A percentile compares a stretch with the other conserved stretches of the same genome.
Conservation (phyloP, 2,888 invertebrate species). For the Orgyia antiqua region DNA sequence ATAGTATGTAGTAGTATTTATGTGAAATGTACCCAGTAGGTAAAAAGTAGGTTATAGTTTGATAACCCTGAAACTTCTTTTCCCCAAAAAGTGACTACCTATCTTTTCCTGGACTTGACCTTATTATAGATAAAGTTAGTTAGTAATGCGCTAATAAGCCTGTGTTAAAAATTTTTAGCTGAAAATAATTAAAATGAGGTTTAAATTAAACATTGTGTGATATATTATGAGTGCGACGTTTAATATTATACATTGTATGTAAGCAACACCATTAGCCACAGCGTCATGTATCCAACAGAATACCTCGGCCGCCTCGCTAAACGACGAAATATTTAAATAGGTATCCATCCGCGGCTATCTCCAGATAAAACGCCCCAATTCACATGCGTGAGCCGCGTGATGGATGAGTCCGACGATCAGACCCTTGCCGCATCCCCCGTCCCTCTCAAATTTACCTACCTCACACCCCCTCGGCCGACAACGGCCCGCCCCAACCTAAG, state of each 20-base stretch:
- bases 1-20: no score
- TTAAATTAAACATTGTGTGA: no score
- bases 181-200: no score
- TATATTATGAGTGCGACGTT: no score
- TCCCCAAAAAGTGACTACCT: no score
- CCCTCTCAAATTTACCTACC: slow-evolving; percentile 67
- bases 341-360: slow-evolving; percentile 69
- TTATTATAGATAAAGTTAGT: no score
- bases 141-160: no score
- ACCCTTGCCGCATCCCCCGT: slow-evolving; percentile 63
- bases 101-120: no score
- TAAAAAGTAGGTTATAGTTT: no score
- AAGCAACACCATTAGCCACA: slow-evolving; percentile 38
- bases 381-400: slow-evolving; percentile 76
- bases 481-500: slow-evolving; percentile 54
- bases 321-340: slow-evolving; percentile 76
- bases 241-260: slow-evolving; percentile 12
- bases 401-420: slow-evolving; percentile 76
- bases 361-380: slow-evolving; percentile 76
- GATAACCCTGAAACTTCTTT: no score
- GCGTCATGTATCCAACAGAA: slow-evolving; percentile 29
- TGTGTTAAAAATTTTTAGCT: no score
- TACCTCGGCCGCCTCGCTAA: slow-evolving; percentile 40
- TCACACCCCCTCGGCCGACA: slow-evolving; percentile 47
- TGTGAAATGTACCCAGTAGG: no score